Base-by-base conservation (phyloP, 1,140 invertebrate species). In the Eriosoma lanigerum region DNA sequence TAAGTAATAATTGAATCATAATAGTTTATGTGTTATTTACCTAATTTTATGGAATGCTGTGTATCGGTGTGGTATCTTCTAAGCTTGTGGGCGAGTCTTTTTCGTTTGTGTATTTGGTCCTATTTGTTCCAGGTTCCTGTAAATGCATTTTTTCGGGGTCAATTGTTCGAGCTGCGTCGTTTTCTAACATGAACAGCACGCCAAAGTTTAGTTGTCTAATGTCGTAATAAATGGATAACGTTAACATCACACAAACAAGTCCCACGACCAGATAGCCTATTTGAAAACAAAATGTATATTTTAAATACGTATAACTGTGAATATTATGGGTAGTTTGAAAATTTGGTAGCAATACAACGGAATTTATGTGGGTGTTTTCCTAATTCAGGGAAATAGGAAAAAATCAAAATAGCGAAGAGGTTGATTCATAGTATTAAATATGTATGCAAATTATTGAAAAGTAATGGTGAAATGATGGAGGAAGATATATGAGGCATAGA, bases 201-300 rank as follows among this genome's bases (percentile, higher is more conserved):
- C 93, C 92, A 44, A 95, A 86, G 85, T 95, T 95, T 82, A 95
- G 87, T 87, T 95, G 92, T 13, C 93, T 94, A 82, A 95, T 94
- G 84, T 95, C 93, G 85, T 94, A 94, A 85, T 94, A 92, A 3
- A 94, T 91, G 0, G 92, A 92, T 82, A 95, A 86, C 1, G 92
- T 89, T 72, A 94, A 86, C 91, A 95, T 93, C 88, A 94, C 91
- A 86, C 92, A 92, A n/a, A 92, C 91, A 46, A 96, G 87, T 2
- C 93, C 94, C 80, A 93, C 82, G 78, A 95, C 86, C 13, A 95
- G 87, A 85, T 94, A 95, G 82, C 88, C 92, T 93, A 88, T 29
- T 17, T 4, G 10, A 70, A 62, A 38, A 38, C 3, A 38, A 54
- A 21, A 54, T n/a, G n/a, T 21, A 3, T 21, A 54, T 38, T 4